phyloP scores from a whole-genome alignment of 2,797 vertebrate species.

The Halcyon leucocephala region DNA sequence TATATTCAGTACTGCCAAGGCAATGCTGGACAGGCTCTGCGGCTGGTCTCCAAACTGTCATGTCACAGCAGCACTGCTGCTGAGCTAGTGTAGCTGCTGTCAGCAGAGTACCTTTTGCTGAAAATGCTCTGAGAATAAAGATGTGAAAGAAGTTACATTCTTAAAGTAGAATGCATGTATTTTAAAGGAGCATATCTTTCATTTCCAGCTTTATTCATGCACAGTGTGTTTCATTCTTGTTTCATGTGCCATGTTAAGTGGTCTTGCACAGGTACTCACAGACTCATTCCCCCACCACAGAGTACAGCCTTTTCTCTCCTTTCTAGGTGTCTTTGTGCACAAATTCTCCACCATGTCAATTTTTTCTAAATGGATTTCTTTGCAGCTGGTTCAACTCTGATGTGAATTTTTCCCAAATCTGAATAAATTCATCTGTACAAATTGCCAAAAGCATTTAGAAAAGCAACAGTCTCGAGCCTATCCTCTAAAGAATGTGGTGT shows the following conservation, averaged over 20 bases:
- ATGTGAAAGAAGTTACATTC: not conserved
- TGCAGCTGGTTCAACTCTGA: not conserved
- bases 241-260: not conserved
- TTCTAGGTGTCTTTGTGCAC: not conserved
- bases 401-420: not conserved
- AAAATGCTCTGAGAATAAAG: not conserved
- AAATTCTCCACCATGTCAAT: not conserved
- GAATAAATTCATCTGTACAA: fast-evolving
- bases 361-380: not conserved
- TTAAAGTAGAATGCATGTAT: not conserved
- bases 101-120: not conserved
- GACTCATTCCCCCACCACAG: fast-evolving
- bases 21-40: not conserved
- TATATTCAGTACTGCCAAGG: not conserved
- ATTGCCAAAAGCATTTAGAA: not conserved
- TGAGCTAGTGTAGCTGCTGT: not conserved
- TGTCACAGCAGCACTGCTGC: not conserved
- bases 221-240: not conserved
- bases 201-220: not conserved
- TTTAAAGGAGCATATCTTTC: not conserved
- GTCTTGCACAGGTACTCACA: not conserved
- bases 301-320: not conserved
- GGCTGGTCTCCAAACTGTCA: not conserved
- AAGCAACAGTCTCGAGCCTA: not conserved
- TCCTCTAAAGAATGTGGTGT: not conserved